Percentiles rank a stretch among this genome's conserved stretches.
phyloP scores from a whole-genome alignment of 2,113 vertebrate species.

The Fulica atra region DNA sequence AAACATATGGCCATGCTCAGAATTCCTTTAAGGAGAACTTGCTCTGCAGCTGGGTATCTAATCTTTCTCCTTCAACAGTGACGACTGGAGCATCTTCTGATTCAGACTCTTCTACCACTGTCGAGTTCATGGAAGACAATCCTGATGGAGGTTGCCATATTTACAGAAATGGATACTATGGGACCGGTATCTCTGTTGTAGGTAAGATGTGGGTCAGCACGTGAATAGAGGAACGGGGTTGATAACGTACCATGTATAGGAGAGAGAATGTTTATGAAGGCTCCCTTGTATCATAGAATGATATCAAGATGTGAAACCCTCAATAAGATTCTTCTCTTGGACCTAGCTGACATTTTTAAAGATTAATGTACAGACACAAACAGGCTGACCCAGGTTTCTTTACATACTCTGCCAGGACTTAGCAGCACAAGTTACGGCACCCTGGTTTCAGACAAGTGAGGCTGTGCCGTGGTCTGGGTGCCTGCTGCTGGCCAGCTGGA shows the following conservation, averaged over 20 bases:
- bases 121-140: background rate
- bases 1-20: background rate
- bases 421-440: background rate
- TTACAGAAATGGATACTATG: slow-evolving; percentile 83
- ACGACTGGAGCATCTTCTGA: background rate
- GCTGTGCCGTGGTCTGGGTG: background rate
- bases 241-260: background rate
- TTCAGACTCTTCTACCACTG: background rate
- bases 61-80: background rate
- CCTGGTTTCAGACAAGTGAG: background rate
- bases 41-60: background rate
- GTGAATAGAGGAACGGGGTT: background rate
- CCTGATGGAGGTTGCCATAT: slow-evolving; percentile 77
- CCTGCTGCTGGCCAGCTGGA: background rate
- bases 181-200: slow-evolving; percentile 76
- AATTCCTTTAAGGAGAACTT: background rate
- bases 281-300: background rate
- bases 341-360: background rate
- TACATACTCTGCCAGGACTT: background rate
- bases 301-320: background rate
- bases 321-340: background rate
- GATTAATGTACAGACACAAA: background rate
- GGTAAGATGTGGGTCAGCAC: slow-evolving; percentile 70
- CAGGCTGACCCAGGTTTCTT: background rate
- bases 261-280: background rate